Evolutionary conservation across 2,797 vertebrate genomes (phyloP), one percentile per base, ranked within the genome.

Genomic region (Anolis apletophallus): DNA sequence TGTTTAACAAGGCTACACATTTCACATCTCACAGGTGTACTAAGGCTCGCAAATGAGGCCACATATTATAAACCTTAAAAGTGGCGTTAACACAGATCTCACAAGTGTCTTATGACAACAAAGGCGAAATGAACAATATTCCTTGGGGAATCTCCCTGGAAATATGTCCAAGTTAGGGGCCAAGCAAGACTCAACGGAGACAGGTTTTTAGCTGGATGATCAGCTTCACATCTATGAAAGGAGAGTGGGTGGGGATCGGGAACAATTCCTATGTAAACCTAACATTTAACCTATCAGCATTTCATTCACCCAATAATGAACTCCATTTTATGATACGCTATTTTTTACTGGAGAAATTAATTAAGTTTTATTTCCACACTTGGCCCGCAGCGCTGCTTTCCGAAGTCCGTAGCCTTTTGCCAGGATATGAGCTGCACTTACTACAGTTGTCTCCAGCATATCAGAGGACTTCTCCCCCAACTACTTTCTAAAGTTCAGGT

Each of bases 401-500:
- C 52, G 52, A 69, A 14, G 13, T 54, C 36, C 32, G 54, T 59
- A 34, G 36, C 8, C 75, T 69, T 16, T 64, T 86, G 52, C 57
- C 88, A 83, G 75, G 36, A 21, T 88, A 69, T 69, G 11, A 86
- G 59, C 54, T 50, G 55, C 46, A 55, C 68, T 78, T 34, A 29
- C 46, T 57, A 79, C 26, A 79, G 46, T 73, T 72, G 32, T 74
- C 17, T 46, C n/a, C 40, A 80, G 73, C 19, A 80, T n/a, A 26
- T 32, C 16, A 21, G 16, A 77, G 74, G 55, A 61, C 14, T 8
- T 34, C 34, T 50, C 7, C 19, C 50, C 68, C 11, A 59, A 19
- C 57, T 54, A 85, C 40, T 81, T 88, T 77, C 26, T 29, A 40
- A n/a, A 75, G 50, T 89, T 83, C 57, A 80, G 21, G 68, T 23